Evolutionary conservation across 1,140 invertebrate species (phyloP).

Genomic region (Brachionus sp.): DNA sequence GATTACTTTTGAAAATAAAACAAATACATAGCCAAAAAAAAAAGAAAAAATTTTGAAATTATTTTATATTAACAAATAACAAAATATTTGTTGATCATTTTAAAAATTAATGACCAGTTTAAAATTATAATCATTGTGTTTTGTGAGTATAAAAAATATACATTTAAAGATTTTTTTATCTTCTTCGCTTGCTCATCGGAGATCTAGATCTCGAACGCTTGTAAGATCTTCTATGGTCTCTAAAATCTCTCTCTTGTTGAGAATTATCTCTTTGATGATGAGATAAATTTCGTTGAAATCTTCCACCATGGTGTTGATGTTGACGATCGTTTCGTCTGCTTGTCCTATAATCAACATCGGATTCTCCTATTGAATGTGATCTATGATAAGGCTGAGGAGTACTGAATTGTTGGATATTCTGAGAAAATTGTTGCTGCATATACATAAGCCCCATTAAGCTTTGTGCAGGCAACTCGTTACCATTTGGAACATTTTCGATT

Average conservation of each 20-base stretch:
- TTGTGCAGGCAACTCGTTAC: not conserved
- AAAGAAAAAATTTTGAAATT: not conserved
- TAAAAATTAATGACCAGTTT: not conserved
- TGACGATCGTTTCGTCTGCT: conserved; percentile 2
- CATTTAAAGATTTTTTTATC: not conserved
- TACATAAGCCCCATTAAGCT: not conserved
- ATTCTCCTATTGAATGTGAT: not conserved
- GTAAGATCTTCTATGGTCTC: not conserved
- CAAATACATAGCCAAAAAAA: not conserved
- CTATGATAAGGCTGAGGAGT: not conserved
- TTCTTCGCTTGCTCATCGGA: conserved; percentile 10
- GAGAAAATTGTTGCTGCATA: not conserved
- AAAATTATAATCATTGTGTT: not conserved
- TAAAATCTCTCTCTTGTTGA: not conserved
- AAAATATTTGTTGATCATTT: not conserved
- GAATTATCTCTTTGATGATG: not conserved
- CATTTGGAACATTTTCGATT: not conserved
- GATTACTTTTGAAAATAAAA: not conserved
- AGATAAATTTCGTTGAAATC: not conserved
- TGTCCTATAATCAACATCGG: not conserved
- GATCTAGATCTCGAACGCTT: conserved; percentile 15
- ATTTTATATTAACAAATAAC: not conserved
- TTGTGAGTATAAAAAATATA: not conserved
- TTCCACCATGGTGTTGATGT: not conserved
- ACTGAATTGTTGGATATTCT: not conserved